A percentile compares a stretch with the other conserved stretches of the same genome.
These are phyloP conservation scores for Cryptus viduatorius DNA, from an alignment of 2,888 invertebrate species.

Conservation along the genomic window DNA sequence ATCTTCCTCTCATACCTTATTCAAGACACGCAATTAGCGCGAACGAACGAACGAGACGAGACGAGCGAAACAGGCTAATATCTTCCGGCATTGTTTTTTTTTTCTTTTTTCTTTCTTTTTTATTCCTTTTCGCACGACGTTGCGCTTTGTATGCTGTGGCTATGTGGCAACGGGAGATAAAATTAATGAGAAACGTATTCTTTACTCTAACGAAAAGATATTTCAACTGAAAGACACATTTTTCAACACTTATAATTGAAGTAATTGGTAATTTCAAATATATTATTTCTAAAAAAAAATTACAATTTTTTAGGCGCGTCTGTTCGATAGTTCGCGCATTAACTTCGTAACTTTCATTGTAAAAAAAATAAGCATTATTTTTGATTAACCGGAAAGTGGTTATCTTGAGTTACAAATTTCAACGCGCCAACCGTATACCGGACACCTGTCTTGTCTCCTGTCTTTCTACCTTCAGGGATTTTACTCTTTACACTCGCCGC, in stretches of 20 bases:
- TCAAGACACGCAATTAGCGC: slow-evolving; percentile 38
- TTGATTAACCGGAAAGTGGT: background rate
- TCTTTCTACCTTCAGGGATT: slow-evolving; percentile 25
- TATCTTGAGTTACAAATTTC: background rate
- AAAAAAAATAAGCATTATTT: no score
- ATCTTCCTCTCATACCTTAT: slow-evolving; percentile 26
- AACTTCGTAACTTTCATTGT: no score
- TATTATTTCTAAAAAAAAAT: background rate
- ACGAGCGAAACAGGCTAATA: slow-evolving; percentile 27
- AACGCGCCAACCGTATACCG: slow-evolving; percentile 10
- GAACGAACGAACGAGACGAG: slow-evolving; percentile 25
- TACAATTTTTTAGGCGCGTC: background rate
- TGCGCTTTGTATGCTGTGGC: background rate
- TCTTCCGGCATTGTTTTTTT: slow-evolving; percentile 19
- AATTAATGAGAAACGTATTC: slow-evolving; percentile 3
- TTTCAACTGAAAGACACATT: background rate
- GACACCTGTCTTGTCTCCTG: background rate
- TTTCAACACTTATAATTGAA: background rate
- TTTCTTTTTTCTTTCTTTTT: background rate
- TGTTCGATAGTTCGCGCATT: no score
- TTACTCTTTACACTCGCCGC: slow-evolving; percentile 28
- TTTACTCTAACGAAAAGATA: background rate
- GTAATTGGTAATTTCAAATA: background rate
- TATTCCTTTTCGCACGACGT: background rate
- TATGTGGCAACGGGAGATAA: background rate